These are phyloP conservation scores for Athalia cordata DNA, from an alignment of 2,888 invertebrate genomes.

Conservation along the genomic window DNA sequence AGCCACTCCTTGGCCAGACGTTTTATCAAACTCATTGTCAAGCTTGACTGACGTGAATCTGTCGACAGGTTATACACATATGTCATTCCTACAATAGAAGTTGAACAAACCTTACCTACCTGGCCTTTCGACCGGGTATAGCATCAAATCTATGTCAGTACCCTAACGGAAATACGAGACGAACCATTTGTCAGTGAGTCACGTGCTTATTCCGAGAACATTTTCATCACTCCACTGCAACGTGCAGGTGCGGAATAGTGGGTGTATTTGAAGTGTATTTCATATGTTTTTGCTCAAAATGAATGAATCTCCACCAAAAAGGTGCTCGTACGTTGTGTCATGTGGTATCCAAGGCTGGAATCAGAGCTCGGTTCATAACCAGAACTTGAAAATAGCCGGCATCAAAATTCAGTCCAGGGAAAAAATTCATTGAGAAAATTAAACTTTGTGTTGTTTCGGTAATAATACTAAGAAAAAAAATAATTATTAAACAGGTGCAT, in stretches of 20 bases:
- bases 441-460: no score
- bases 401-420: no score
- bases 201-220: constrained; percentile 2
- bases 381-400: no score
- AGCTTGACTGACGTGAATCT: constrained; percentile 36
- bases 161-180: constrained; percentile 1
- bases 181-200: constrained; percentile 21
- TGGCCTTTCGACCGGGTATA: constrained; percentile 3
- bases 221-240: background rate
- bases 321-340: no score
- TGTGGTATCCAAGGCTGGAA: no score
- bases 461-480: no score
- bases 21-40: constrained; percentile 41
- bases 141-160: background rate
- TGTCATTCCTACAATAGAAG: background rate
- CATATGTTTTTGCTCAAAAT: no score
- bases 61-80: constrained; percentile 7
- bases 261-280: background rate
- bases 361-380: no score
- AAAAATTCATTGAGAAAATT: no score
- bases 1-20: constrained; percentile 40
- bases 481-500: no score
- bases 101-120: constrained; percentile 2
- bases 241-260: background rate
- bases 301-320: no score